phyloP scores from a whole-genome alignment of 2,888 invertebrate genomes.

The Spilarctia lutea region DNA sequence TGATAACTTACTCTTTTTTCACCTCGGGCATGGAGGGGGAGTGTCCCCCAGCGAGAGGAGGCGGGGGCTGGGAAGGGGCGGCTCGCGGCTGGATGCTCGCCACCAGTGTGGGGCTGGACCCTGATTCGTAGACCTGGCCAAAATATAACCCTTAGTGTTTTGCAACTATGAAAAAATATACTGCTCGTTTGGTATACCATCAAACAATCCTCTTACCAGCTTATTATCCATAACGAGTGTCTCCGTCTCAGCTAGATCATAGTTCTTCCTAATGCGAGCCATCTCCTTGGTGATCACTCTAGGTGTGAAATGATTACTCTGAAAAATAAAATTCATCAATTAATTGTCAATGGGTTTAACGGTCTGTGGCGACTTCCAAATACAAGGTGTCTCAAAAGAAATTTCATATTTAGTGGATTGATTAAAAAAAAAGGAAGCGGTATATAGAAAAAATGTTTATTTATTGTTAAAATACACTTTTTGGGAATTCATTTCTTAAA shows the following conservation, averaged over 20 bases:
- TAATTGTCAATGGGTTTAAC: no score
- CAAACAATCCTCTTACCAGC: background rate
- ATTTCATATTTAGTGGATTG: no score
- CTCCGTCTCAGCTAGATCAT: background rate
- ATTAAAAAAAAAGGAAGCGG: no score
- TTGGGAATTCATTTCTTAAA: no score
- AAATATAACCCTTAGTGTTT: background rate
- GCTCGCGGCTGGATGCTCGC: background rate
- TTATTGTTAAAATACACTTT: no score
- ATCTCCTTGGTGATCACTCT: background rate
- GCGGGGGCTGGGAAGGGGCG: no score
- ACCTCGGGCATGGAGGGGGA: background rate
- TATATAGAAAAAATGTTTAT: no score
- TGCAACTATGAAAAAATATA: background rate
- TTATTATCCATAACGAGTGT: slow-evolving; percentile 14
- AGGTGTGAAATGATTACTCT: slow-evolving; percentile 8
- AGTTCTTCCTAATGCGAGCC: background rate
- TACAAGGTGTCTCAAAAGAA: no score
- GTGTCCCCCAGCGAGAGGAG: background rate
- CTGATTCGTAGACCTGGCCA: background rate
- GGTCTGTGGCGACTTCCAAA: no score
- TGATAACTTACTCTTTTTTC: background rate
- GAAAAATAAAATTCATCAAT: background rate
- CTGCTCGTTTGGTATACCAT: no score
- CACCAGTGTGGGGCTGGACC: background rate